A percentile compares a stretch with the other conserved stretches of the same genome.
Conservation (phyloP, 2,888 invertebrate species). For the Idaea dimidiata region DNA sequence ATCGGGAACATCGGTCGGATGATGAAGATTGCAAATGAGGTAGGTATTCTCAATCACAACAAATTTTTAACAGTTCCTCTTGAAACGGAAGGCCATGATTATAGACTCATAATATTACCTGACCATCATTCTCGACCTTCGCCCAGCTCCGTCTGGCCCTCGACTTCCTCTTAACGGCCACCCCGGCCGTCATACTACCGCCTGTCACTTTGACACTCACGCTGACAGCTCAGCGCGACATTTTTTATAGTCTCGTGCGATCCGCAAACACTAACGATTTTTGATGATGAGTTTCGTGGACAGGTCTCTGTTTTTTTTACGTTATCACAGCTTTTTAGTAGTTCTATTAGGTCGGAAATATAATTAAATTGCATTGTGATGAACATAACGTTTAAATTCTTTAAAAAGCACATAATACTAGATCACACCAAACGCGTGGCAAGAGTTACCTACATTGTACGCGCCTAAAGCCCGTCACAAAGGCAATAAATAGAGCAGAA, state of each 20-base stretch:
- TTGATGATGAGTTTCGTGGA: neutral
- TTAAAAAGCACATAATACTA: too few relatives aligned
- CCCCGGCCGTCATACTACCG: constrained; percentile 67
- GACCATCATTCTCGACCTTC: constrained; percentile 64
- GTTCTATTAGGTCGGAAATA: neutral
- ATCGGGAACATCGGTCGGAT: too few relatives aligned
- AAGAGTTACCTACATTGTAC: too few relatives aligned
- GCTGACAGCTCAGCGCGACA: constrained; percentile 26
- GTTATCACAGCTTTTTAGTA: neutral
- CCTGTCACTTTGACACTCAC: constrained; percentile 24
- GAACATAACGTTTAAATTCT: neutral
- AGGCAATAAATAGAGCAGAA: too few relatives aligned
- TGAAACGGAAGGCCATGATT: neutral
- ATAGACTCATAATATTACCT: constrained; percentile 42
- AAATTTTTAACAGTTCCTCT: too few relatives aligned
- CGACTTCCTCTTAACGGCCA: constrained; percentile 62
- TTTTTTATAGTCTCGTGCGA: constrained; percentile 9
- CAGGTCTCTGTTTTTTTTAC: neutral
- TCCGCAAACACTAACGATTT: neutral
- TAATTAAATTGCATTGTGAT: neutral
- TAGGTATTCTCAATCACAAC: too few relatives aligned
- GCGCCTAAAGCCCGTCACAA: too few relatives aligned
- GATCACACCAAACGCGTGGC: too few relatives aligned
- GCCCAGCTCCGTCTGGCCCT: constrained; percentile 65
- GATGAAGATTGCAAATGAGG: too few relatives aligned